Evolutionary conservation across 2,113 vertebrate species (phyloP).

Genomic region (Cebus imitator): DNA sequence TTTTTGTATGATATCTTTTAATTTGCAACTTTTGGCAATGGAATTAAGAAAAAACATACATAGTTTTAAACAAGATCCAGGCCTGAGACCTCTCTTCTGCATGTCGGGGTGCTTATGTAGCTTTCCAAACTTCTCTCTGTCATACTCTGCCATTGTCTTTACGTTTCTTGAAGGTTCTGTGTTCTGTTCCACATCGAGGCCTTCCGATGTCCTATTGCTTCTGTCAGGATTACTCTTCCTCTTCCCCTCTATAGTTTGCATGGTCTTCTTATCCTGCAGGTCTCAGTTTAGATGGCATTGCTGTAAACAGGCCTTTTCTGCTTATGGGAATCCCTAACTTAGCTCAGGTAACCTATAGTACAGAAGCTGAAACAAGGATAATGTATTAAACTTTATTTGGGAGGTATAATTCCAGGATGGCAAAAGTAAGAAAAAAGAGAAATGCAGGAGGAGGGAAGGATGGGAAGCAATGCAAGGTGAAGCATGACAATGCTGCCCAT

Average conservation of each 20-base stretch:
- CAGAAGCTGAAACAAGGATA: background rate
- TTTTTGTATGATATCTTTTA: background rate
- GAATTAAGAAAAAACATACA: background rate
- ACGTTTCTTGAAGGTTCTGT: background rate
- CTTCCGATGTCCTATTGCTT: background rate
- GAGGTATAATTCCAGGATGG: background rate
- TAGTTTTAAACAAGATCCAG: background rate
- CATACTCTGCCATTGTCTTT: background rate
- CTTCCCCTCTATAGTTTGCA: background rate
- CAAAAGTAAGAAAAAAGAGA: background rate
- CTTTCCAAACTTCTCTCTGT: background rate
- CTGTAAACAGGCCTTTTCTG: background rate
- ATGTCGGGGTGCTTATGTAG: background rate
- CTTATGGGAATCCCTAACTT: background rate
- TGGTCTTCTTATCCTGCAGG: background rate
- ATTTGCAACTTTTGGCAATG: conserved; percentile 27
- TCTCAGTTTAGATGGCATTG: background rate
- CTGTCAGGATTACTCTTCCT: background rate
- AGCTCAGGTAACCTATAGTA: background rate
- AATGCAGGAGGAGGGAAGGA: background rate
- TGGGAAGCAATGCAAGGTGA: background rate
- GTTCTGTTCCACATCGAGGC: background rate
- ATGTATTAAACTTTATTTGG: background rate
- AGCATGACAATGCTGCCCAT: background rate
- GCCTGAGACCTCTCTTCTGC: background rate